These are phyloP conservation scores for Drosophila affinis DNA, from an alignment of 2,888 invertebrate species.

Conservation along the genomic window DNA sequence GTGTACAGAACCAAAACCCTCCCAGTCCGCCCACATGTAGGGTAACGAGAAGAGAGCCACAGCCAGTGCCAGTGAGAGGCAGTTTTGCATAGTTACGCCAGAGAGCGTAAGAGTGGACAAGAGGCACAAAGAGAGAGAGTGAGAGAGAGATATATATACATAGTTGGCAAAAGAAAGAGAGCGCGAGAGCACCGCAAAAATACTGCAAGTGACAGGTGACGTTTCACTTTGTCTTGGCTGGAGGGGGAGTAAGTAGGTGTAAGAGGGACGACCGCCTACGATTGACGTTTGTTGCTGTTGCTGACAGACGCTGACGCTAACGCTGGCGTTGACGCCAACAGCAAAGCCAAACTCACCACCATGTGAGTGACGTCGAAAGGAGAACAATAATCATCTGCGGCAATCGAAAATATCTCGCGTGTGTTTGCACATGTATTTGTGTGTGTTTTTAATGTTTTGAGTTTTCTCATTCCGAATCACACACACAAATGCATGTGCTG, in stretches of 20 bases:
- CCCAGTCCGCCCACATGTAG: constrained; percentile 4
- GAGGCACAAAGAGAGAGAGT: constrained; percentile 6
- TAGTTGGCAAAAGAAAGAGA: constrained; percentile 12
- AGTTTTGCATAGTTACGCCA: constrained; percentile 41
- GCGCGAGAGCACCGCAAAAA: constrained; percentile 50
- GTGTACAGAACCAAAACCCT: constrained; percentile 45
- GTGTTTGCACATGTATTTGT: constrained; percentile 36
- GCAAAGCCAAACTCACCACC: constrained; percentile 16
- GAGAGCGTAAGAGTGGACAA: not conserved
- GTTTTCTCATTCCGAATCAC: constrained; percentile 34
- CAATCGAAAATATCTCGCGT: constrained; percentile 49
- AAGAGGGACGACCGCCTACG: constrained; percentile 32
- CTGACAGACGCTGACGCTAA: constrained; percentile 26
- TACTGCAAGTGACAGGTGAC: constrained; percentile 78
- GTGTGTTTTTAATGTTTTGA: constrained; percentile 39
- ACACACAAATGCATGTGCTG: constrained; percentile 3
- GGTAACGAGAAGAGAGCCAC: constrained; percentile 12
- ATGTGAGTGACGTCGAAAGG: constrained; percentile 39
- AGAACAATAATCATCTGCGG: constrained; percentile 41
- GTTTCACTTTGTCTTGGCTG: constrained; percentile 44
- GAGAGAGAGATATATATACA: constrained; percentile 5
- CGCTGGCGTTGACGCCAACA: constrained; percentile 5
- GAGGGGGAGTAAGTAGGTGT: not conserved
- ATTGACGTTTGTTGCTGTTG: constrained; percentile 39
- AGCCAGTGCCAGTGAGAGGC: constrained; percentile 2